Conservation (phyloP, 2,113 vertebrate genomes). For the Gasterosteus nipponicus region DNA sequence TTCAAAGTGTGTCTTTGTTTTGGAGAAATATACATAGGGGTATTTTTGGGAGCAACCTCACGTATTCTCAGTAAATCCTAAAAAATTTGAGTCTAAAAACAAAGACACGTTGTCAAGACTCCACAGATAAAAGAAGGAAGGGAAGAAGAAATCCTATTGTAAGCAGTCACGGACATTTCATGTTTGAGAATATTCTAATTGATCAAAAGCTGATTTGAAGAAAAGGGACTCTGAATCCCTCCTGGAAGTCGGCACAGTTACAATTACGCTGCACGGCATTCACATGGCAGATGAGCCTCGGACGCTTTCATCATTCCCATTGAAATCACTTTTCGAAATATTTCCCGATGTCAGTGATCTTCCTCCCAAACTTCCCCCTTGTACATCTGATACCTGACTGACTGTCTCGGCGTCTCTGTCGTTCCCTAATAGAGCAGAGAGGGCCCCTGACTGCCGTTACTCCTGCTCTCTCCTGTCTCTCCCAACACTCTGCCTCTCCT, state of each 20-base stretch:
- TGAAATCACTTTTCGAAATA: slow-evolving; percentile 59
- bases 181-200: not conserved
- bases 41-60: not conserved
- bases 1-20: not conserved
- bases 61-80: not conserved
- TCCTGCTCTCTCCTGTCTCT: slow-evolving; percentile 42
- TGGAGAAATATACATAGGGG: not conserved
- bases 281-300: slow-evolving; percentile 12
- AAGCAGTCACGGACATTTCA: not conserved
- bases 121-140: not conserved
- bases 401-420: slow-evolving; percentile 51
- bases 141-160: not conserved
- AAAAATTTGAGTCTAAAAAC: not conserved
- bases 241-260: slow-evolving; percentile 4
- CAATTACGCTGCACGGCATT: not conserved
- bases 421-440: slow-evolving; percentile 44
- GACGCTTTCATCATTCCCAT: slow-evolving; percentile 55
- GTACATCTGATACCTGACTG: slow-evolving; percentile 64
- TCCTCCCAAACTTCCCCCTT: slow-evolving; percentile 49
- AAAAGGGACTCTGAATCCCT: not conserved
- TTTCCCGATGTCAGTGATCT: slow-evolving; percentile 61
- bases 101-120: not conserved
- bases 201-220: not conserved
- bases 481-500: slow-evolving; percentile 34
- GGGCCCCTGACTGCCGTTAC: slow-evolving; percentile 49